Evolutionary conservation across 64 coral and sea anemone genomes (phyloP).

Genomic region (Montipora efflorescens): DNA sequence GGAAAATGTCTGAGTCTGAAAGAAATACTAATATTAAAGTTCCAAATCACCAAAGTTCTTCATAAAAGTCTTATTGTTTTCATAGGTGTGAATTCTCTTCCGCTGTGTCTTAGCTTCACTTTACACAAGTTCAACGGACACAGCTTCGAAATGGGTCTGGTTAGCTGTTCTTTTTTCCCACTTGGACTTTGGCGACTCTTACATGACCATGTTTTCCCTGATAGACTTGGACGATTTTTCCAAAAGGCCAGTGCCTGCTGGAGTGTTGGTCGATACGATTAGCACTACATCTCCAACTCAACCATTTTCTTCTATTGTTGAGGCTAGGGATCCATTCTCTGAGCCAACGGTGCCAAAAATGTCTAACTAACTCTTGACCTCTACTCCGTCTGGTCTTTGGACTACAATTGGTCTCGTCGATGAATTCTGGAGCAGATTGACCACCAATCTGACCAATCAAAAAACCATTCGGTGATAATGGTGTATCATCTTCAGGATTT

Average conservation of each 20-base stretch:
- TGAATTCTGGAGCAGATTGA: conserved; percentile 60
- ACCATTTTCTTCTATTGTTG: conserved; percentile 60
- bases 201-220: background rate
- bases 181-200: background rate
- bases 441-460: conserved; percentile 65
- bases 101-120: no score
- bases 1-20: no score
- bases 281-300: background rate
- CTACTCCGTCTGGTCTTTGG: conserved; percentile 48
- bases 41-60: no score
- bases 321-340: conserved; percentile 62
- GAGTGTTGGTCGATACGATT: background rate
- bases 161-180: background rate
- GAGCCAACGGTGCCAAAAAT: conserved; percentile 64
- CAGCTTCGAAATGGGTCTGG: background rate
- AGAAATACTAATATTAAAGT: no score
- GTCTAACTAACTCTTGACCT: conserved; percentile 58
- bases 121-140: background rate
- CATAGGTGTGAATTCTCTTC: no score
- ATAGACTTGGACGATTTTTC: background rate
- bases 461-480: conserved; percentile 64
- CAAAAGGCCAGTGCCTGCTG: background rate
- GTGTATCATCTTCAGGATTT: conserved; percentile 36
- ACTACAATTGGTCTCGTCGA: conserved; percentile 25
- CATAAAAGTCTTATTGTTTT: no score